Percentiles rank a stretch among this genome's conserved stretches.
These are phyloP conservation scores for Apis cerana DNA, from an alignment of 1,140 invertebrate species.

Conservation along the genomic window DNA sequence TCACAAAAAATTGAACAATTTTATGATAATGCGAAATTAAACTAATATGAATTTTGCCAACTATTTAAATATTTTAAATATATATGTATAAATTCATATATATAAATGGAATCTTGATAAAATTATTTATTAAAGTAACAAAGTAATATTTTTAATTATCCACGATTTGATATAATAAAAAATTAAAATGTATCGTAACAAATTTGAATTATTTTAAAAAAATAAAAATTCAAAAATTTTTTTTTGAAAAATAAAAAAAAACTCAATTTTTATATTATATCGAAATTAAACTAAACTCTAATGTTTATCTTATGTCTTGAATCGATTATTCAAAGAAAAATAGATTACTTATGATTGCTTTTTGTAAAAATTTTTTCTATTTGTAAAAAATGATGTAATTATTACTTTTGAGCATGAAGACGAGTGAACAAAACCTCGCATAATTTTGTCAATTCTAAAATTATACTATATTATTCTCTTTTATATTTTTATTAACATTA, in stretches of 20 bases:
- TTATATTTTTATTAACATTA: no score
- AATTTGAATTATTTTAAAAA: constrained; percentile 36
- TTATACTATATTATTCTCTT: not conserved
- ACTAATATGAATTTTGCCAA: no score
- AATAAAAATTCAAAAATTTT: constrained; percentile 3
- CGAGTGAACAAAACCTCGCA: not conserved
- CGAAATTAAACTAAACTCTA: not conserved
- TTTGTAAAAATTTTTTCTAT: not conserved
- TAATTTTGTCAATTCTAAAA: not conserved
- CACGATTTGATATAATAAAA: not conserved
- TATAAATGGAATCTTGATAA: no score
- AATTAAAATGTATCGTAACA: no score
- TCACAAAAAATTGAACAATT: not conserved
- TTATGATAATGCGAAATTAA: not conserved
- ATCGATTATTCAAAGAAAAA: not conserved
- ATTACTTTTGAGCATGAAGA: not conserved
- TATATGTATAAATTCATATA: not conserved
- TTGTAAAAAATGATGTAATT: not conserved
- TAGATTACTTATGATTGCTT: not conserved
- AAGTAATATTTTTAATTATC: not conserved
- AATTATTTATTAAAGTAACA: not conserved
- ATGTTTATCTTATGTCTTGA: not conserved
- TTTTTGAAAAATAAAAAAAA: constrained; percentile 38
- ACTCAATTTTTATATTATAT: constrained; percentile 6
- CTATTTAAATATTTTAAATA: not conserved